Evolutionary conservation across 2,888 invertebrate genomes (phyloP).

Genomic region (Mythimna pallens): DNA sequence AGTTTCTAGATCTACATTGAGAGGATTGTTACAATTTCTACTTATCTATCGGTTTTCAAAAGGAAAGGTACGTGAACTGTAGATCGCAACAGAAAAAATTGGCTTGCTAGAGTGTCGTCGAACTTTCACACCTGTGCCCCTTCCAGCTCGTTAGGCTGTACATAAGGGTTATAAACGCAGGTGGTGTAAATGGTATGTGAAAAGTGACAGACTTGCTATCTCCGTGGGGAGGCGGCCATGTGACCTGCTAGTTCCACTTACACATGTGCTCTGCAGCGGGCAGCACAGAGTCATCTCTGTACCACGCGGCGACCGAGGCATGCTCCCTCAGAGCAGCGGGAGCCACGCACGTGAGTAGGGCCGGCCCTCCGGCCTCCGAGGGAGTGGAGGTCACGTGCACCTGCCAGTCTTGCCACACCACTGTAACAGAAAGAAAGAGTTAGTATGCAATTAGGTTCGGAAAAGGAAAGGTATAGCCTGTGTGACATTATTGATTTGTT

Average conservation of each 20-base stretch:
- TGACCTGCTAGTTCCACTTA: conserved; percentile 66
- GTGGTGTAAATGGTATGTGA: too few relatives aligned
- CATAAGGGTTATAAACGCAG: too few relatives aligned
- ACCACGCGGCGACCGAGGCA: conserved; percentile 94
- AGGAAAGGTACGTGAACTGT: neutral
- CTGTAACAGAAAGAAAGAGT: conserved; percentile 83
- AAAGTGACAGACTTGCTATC: too few relatives aligned
- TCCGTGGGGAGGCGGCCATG: too few relatives aligned
- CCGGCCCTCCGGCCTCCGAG: conserved; percentile 93
- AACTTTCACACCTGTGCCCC: too few relatives aligned
- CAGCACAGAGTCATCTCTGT: conserved; percentile 93
- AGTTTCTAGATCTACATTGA: neutral
- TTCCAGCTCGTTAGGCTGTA: too few relatives aligned
- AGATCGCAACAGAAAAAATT: neutral
- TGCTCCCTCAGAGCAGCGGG: conserved; percentile 92
- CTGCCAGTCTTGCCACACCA: conserved; percentile 94
- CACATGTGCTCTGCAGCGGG: conserved; percentile 89
- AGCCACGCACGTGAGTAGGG: conserved; percentile 92
- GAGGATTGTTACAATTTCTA: neutral
- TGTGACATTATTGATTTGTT: neutral
- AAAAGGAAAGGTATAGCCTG: neutral
- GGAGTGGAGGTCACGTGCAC: conserved; percentile 93
- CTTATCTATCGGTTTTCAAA: neutral
- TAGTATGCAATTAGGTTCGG: neutral
- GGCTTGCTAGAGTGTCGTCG: neutral